A percentile compares a stretch with the other conserved stretches of the same genome.
phyloP scores from a whole-genome alignment of 2,113 vertebrate species.

The Acrocephalus arundinaceus region DNA sequence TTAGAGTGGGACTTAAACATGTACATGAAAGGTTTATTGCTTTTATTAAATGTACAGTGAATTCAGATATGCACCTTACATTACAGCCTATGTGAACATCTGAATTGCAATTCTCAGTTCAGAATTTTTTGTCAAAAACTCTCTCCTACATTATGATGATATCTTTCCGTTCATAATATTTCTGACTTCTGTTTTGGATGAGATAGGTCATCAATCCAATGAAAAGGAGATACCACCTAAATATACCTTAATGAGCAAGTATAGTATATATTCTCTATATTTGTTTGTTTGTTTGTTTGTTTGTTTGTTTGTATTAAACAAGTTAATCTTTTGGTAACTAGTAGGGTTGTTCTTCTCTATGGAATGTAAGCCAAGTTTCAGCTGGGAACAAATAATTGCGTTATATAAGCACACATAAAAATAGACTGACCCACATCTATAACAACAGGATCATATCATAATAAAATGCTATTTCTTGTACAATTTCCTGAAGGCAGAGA shows the following conservation, averaged over 20 bases:
- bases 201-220: not conserved
- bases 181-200: not conserved
- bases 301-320: not conserved
- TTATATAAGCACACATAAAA: constrained; percentile 50
- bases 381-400: constrained; percentile 35
- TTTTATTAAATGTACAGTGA: not conserved
- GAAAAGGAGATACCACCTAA: not conserved
- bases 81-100: not conserved
- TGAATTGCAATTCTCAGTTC: not conserved
- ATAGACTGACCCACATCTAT: constrained; percentile 51
- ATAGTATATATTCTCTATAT: not conserved
- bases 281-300: not conserved
- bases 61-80: not conserved
- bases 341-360: not conserved
- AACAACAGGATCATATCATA: not conserved
- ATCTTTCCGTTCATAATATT: not conserved
- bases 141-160: not conserved
- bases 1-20: not conserved
- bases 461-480: constrained; percentile 17
- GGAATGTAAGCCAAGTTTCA: constrained; percentile 40
- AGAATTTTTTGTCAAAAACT: not conserved
- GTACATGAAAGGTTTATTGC: not conserved
- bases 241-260: not conserved
- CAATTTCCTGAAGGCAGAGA: constrained; percentile 1
- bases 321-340: not conserved